Conservation (phyloP, 2,797 vertebrate genomes). For the Syngnathus acus region DNA sequence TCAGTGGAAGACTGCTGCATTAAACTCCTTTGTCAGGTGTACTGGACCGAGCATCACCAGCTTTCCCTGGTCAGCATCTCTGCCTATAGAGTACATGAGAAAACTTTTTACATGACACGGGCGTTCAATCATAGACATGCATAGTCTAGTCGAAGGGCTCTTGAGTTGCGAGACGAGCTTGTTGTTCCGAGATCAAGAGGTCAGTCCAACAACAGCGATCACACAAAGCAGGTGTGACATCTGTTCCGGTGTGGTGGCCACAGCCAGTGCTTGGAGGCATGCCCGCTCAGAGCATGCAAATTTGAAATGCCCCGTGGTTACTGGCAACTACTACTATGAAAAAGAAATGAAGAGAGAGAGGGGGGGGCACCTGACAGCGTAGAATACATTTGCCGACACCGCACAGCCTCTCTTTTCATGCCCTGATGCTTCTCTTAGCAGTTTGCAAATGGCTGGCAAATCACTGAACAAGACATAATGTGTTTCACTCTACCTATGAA, state of each 20-base stretch:
- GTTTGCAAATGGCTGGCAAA: conserved; percentile 10
- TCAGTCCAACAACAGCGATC: conserved; percentile 56
- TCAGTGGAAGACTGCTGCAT: too few relatives aligned
- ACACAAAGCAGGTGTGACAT: conserved; percentile 69
- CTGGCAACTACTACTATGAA: conserved; percentile 3
- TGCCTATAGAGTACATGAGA: neutral
- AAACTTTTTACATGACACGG: neutral
- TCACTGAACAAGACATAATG: conserved; percentile 5
- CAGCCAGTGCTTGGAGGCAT: conserved; percentile 32
- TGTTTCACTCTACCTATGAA: neutral
- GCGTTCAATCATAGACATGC: neutral
- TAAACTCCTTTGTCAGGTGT: too few relatives aligned
- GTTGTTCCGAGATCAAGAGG: conserved; percentile 61
- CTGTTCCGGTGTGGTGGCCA: conserved; percentile 49
- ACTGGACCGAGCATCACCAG: too few relatives aligned
- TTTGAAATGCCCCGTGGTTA: conserved; percentile 22
- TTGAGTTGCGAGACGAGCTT: conserved; percentile 45
- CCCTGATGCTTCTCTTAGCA: conserved; percentile 1
- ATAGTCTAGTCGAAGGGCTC: conserved; percentile 27
- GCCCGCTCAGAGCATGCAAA: conserved; percentile 46
- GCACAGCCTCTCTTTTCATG: conserved; percentile 10
- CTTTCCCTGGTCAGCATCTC: too few relatives aligned
- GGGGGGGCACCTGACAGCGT: conserved; percentile 18
- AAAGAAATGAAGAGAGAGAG: neutral
- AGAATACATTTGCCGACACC: conserved; percentile 21